Base-by-base conservation (phyloP, 1,140 invertebrate genomes). In the Cyclargus thomasi region DNA sequence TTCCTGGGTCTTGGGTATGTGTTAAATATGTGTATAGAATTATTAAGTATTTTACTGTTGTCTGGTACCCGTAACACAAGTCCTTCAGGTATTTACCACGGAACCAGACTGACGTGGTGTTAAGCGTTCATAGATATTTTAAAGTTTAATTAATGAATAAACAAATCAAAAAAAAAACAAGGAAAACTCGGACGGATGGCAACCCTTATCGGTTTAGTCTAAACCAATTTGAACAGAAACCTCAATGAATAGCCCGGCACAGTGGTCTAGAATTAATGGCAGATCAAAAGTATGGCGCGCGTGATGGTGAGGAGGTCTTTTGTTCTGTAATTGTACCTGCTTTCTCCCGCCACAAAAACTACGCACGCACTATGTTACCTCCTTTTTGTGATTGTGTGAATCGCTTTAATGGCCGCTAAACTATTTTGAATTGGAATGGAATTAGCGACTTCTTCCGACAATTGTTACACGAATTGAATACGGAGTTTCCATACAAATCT, bases 321-420 rank as follows among this genome's bases (percentile, higher is more conserved):
- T 59, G 18, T 59, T 59, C 18, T 59, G 55, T 59, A 59, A 59
- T 59, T 59, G 55, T 59, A 20, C 4, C 55, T 20, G 20, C 55
- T 59, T 59, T 59, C 55, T 59, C 55, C 18, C n/a, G 17, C 55
- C 55, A 59, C 55, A 59, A 59, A 59, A 55, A 47, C 39, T 47
- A 47, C 39, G 39, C 39, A 47, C 39, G 39, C 39, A 47, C 29
- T 29, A 29, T 47, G 39, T 47, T 47, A 47, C 39, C 39, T 47
- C 39, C 39, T 47, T 47, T 47, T 47, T 47, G 39, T 47, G 39
- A 47, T 47, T 47, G 39, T 47, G 39, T 47, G 39, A 47, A 47
- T 47, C 39, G 6, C 39, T 47, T 47, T 47, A 47, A 47, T 47
- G 39, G 39, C 10, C 39, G 39, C 39, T 47, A 47, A 47, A 47